Percentiles rank a stretch among this genome's conserved stretches.
phyloP scores from a whole-genome alignment of 1,140 invertebrate genomes.

The Zaprionus gabonicus region DNA sequence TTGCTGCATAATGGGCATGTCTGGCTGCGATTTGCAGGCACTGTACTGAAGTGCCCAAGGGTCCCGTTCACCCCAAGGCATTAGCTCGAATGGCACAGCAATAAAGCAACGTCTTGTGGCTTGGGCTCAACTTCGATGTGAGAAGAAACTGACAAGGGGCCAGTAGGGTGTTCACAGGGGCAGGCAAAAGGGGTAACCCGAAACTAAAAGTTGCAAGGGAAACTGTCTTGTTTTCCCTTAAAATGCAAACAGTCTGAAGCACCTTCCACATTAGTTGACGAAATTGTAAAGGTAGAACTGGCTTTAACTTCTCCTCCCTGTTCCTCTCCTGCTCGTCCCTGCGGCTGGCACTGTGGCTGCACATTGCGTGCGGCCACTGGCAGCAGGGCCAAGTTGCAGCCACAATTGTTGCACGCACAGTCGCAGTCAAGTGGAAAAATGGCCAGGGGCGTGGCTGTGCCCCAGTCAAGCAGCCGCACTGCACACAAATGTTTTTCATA shows the following conservation, averaged over 20 bases:
- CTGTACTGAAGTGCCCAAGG: not conserved
- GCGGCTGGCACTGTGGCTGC: conserved; percentile 49
- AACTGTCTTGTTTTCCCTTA: not conserved
- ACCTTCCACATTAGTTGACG: not conserved
- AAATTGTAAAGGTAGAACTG: not conserved
- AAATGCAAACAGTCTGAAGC: not conserved
- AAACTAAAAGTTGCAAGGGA: not conserved
- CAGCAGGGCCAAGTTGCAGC: conserved; percentile 71
- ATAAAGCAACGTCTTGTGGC: conserved; percentile 54
- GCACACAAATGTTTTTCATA: conserved; percentile 25
- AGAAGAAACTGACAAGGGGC: not conserved
- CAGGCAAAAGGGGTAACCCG: not conserved
- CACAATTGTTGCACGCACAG: conserved; percentile 78
- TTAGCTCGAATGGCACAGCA: conserved; percentile 38
- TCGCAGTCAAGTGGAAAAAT: conserved; percentile 66
- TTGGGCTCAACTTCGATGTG: conserved; percentile 48
- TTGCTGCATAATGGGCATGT: conserved; percentile 77
- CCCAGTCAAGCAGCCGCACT: no score
- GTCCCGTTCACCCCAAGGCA: conserved; percentile 17
- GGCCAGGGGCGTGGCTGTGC: conserved; percentile 41
- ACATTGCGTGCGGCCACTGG: conserved; percentile 62
- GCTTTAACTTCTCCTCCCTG: conserved; percentile 4
- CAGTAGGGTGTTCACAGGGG: not conserved
- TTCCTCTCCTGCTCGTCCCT: not conserved
- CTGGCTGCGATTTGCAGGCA: conserved; percentile 61